Conservation (phyloP, 2,797 vertebrate species). For the Protonibea diacanthus region DNA sequence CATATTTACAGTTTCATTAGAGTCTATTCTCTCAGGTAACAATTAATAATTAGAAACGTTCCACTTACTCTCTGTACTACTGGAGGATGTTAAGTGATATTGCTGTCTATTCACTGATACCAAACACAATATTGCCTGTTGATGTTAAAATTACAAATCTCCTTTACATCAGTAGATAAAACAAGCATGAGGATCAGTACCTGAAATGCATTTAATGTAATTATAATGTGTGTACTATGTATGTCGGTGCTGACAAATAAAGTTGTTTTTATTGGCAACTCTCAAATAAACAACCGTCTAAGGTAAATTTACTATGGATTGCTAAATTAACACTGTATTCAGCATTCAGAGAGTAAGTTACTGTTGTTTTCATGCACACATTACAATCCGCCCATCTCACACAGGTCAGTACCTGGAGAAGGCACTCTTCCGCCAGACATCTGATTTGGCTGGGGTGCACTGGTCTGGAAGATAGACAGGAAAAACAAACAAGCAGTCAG, state of each 20-base stretch:
- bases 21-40: neutral
- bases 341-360: neutral
- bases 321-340: neutral
- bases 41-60: neutral
- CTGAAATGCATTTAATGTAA: constrained; percentile 1
- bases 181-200: neutral
- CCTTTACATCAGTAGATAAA: neutral
- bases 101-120: neutral
- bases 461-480: constrained; percentile 43
- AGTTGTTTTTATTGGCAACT: neutral
- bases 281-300: neutral
- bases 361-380: neutral
- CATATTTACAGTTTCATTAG: no score
- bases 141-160: neutral
- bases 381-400: neutral
- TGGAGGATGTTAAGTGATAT: neutral
- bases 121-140: neutral
- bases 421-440: constrained; percentile 49
- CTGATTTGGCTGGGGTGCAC: constrained; percentile 25
- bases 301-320: neutral
- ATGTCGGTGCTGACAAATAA: neutral
- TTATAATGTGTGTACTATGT: neutral
- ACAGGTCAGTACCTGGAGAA: constrained; percentile 70
- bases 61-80: neutral
- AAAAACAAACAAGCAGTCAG: constrained; percentile 17